phyloP scores from a whole-genome alignment of 2,888 invertebrate genomes.

The Schizaphis graminum region DNA sequence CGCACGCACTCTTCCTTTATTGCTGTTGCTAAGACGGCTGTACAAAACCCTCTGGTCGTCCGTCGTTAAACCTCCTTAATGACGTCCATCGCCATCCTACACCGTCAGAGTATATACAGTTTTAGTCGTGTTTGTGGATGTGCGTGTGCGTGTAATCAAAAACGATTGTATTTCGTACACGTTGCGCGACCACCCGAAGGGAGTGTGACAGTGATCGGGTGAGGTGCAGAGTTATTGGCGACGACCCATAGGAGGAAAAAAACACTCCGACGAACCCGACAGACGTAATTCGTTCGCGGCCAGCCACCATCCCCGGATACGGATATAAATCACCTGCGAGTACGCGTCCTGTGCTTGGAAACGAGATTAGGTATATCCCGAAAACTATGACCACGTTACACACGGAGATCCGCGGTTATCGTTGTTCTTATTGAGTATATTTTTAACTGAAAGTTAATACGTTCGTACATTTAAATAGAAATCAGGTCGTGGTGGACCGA shows the following conservation, averaged over 20 bases:
- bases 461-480: neutral
- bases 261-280: neutral
- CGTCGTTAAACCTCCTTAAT: slow-evolving; percentile 43
- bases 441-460: too few relatives aligned
- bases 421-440: neutral
- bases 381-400: neutral
- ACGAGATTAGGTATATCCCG: neutral
- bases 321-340: neutral
- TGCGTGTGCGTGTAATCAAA: slow-evolving; percentile 8
- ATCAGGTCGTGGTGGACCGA: neutral
- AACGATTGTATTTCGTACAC: neutral
- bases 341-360: neutral
- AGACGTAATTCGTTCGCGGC: neutral
- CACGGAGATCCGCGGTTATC: neutral
- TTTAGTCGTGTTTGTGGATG: neutral
- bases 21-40: slow-evolving; percentile 21
- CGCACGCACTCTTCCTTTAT: neutral
- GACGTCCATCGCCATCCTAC: neutral
- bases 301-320: neutral
- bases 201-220: neutral
- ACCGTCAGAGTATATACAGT: neutral
- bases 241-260: neutral
- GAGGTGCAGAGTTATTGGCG: neutral
- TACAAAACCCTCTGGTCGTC: neutral
- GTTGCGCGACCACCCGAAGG: neutral